These are phyloP conservation scores for Epinephelus lanceolatus DNA, from an alignment of 2,113 vertebrate genomes.

Conservation along the genomic window DNA sequence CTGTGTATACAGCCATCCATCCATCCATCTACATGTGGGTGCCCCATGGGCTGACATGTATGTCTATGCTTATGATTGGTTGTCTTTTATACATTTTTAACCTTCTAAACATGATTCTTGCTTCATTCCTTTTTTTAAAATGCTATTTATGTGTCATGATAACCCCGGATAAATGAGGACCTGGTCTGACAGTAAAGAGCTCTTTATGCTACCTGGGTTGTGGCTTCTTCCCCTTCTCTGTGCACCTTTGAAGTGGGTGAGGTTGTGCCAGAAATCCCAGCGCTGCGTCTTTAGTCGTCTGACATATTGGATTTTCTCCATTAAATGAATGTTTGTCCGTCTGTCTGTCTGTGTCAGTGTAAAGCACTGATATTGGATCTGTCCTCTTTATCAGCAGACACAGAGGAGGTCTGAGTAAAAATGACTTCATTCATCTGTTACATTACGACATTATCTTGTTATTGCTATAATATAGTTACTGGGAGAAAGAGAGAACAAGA, in stretches of 20 bases:
- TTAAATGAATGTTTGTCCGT: slow-evolving; percentile 44
- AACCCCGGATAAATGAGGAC: background rate
- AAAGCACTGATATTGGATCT: slow-evolving; percentile 51
- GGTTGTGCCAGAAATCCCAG: background rate
- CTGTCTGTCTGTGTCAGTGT: slow-evolving; percentile 17
- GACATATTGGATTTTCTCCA: slow-evolving; percentile 37
- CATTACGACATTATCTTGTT: slow-evolving; percentile 61
- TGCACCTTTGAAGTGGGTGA: background rate
- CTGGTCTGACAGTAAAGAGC: background rate
- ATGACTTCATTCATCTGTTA: slow-evolving; percentile 56
- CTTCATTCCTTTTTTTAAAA: background rate
- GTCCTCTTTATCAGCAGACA: slow-evolving; percentile 50
- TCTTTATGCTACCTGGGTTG: background rate
- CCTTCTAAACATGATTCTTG: background rate
- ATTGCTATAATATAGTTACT: slow-evolving; percentile 56
- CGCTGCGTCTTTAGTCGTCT: slow-evolving; percentile 6
- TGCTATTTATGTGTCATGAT: background rate
- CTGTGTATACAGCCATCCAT: too few relatives aligned
- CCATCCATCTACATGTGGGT: too few relatives aligned
- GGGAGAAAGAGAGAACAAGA: slow-evolving; percentile 25
- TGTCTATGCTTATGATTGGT: background rate
- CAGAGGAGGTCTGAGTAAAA: slow-evolving; percentile 51
- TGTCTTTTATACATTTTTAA: background rate
- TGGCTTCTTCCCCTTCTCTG: background rate
- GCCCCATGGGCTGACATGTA: background rate